Base-by-base conservation (phyloP, 1,140 invertebrate genomes). In the Trypoxylus dichotomus region DNA sequence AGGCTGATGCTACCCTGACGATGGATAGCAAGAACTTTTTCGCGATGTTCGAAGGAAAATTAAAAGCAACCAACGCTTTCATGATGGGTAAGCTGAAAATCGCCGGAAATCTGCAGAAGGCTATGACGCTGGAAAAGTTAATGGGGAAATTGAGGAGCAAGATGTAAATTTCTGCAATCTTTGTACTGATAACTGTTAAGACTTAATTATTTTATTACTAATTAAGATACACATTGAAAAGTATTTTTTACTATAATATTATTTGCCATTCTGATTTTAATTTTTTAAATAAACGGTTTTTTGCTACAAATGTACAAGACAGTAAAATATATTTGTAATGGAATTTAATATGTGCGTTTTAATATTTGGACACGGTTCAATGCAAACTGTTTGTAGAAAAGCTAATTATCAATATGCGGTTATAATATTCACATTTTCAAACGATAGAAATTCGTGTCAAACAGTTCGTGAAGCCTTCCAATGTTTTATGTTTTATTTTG, bases 21-120 rank as follows among this genome's bases (percentile, higher is more conserved):
- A 94, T 98, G 92, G 93, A 96, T 83, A 89, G 91, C 43, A 88
- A 90, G 29, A 91, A 95, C 84, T 94, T 95, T 81, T 91, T 93
- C 80, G 92, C 92, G 7, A 92, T 95, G 91, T 95, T 95, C 85
- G 88, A 90, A 77, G 94, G 93, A 90, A 94, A 96, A 89, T 82
- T 98, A 78, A 98, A 97, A 86, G 93, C 97, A 10, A 92, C 96
- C 0, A 91, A 92, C 25, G 97, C 97, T 10, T 98, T 98, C 86
- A 98, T 99, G 96, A 93, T 93, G 83, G 98, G 98, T 32, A 99
- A 98, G 88, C 87, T 99, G 63, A 98, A 98, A 88, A 96, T 99
- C 77, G 92, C 90, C 81, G 98, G 98, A 0, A 96, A 98, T 85
- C 89, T 99, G 83, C 93, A 94, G 80, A 95, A 97, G 85, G 98